These are phyloP conservation scores for Ennomos fuscantarius DNA, from an alignment of 2,888 invertebrate genomes.

Conservation along the genomic window DNA sequence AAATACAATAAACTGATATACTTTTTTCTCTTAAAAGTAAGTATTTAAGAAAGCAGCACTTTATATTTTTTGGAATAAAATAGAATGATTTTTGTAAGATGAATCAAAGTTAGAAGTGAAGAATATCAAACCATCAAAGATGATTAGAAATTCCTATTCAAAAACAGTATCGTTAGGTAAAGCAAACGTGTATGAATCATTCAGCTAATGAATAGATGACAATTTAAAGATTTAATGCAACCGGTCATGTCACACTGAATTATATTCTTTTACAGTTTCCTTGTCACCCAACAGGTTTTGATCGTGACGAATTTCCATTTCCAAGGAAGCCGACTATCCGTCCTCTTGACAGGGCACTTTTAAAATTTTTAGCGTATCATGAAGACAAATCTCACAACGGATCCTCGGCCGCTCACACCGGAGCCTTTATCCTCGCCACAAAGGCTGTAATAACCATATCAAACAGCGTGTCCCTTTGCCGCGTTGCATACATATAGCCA, in stretches of 20 bases:
- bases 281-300: constrained; percentile 66
- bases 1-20: no score
- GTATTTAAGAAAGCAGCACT: constrained; percentile 4
- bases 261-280: constrained; percentile 58
- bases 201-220: constrained; percentile 54
- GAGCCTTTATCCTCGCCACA: constrained; percentile 75
- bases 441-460: constrained; percentile 85
- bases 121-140: no score
- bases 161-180: constrained; percentile 2
- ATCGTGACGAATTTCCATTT: constrained; percentile 72
- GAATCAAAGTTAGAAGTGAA: no score
- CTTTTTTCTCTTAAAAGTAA: constrained; percentile 19
- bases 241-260: constrained; percentile 71
- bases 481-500: constrained; percentile 79
- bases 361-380: constrained; percentile 80
- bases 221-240: constrained; percentile 60
- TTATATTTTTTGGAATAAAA: constrained; percentile 7
- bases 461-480: constrained; percentile 81
- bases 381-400: constrained; percentile 76
- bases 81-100: not conserved
- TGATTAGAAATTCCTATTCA: not conserved
- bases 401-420: constrained; percentile 66
- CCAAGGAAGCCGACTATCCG: constrained; percentile 67
- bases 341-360: constrained; percentile 54
- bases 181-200: constrained; percentile 54